A percentile compares a stretch with the other conserved stretches of the same genome.
phyloP scores from a whole-genome alignment of 2,113 vertebrate genomes.

The Rhizomys pruinosus region DNA sequence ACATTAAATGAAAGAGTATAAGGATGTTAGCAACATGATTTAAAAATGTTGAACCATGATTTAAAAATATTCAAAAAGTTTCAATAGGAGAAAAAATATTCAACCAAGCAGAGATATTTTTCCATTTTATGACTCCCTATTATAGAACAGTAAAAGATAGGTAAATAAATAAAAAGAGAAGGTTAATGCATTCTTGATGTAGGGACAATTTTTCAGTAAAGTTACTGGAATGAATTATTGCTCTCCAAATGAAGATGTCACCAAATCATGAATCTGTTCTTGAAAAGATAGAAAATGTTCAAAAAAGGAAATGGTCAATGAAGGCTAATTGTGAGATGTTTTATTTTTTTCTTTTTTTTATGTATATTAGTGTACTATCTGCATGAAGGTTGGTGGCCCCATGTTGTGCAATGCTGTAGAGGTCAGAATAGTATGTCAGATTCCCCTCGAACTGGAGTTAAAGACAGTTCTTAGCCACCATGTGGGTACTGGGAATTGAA shows the following conservation, averaged over 20 bases:
- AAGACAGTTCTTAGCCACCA: no score
- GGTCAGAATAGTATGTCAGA: no score
- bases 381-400: no score
- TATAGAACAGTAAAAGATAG: background rate
- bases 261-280: background rate
- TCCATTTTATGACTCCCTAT: background rate
- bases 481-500: no score
- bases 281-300: background rate
- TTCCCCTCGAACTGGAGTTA: no score
- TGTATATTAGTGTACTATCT: no score
- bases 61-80: no score
- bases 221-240: fast-evolving
- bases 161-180: background rate
- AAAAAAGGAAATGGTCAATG: background rate
- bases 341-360: no score
- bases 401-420: no score
- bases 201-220: background rate
- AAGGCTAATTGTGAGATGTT: background rate
- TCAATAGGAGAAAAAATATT: background rate
- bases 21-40: background rate
- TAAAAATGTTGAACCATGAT: no score
- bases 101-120: background rate
- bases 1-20: background rate
- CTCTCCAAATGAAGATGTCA: background rate
- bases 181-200: background rate